phyloP scores from a whole-genome alignment of 2,113 vertebrate species.

The Platycercus adscitus region DNA sequence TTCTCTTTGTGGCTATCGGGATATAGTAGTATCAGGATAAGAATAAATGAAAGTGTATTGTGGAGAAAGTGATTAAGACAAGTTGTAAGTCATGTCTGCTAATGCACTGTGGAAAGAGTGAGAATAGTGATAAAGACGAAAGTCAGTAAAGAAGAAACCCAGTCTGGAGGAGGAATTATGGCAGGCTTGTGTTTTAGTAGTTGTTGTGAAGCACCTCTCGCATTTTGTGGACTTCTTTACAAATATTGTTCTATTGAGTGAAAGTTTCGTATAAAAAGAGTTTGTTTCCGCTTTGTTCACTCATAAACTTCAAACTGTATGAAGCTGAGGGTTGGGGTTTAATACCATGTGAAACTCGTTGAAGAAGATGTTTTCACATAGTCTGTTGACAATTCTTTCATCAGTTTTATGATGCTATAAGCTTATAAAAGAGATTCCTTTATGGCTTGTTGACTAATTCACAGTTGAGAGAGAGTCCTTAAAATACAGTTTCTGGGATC shows the following conservation, averaged over 20 bases:
- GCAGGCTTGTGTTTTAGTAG: neutral
- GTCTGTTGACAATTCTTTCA: neutral
- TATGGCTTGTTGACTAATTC: neutral
- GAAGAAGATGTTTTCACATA: neutral
- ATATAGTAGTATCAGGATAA: neutral
- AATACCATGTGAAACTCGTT: neutral
- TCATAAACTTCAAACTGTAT: neutral
- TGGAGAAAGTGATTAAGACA: neutral
- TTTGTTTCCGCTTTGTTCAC: neutral
- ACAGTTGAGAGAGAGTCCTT: neutral
- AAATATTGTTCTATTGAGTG: neutral
- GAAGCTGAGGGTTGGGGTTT: neutral
- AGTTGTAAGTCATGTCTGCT: neutral
- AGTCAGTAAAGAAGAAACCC: neutral
- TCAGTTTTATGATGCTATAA: neutral
- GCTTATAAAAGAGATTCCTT: neutral
- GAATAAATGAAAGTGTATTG: neutral
- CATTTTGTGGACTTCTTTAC: neutral
- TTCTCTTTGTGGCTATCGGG: neutral
- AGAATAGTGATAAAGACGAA: neutral
- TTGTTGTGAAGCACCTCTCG: fast-evolving
- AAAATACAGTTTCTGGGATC: slow-evolving; percentile 12
- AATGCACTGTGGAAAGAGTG: neutral
- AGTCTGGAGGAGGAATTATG: neutral
- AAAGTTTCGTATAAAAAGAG: neutral